Evolutionary conservation across 2,113 vertebrate genomes (phyloP), one percentile per base, ranked within the genome.

Genomic region (Chunga burmeisteri): DNA sequence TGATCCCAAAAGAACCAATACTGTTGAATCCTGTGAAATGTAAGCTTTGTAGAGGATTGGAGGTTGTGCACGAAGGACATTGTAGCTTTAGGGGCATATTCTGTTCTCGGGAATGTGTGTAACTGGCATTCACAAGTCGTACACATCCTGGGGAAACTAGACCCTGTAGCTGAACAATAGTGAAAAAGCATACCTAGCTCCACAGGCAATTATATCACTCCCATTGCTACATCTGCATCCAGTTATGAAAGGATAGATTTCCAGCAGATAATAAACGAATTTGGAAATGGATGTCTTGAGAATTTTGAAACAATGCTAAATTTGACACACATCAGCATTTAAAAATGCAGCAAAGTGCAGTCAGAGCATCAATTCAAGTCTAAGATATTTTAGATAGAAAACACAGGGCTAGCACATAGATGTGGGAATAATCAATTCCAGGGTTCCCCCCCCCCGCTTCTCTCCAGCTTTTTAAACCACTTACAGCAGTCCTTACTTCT

Each of bases 51-150:
- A 90, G 93, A 96, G 82, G 62, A 88, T 90, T 77, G 96, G 87
- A 95, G 71, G 70, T 67, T 95, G 94, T 49, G 81, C 89, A 87
- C 32, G 75, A 75, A 93, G 88, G 90, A 96, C 93, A 82, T 5
- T 80, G 87, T 96, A 94, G 92, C 93, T 95, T 87, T 93, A 88
- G 90, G 93, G 89, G 78, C 93, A 95, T 58, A 90, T 96, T 96
- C 93, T 94, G 53, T 94, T 88, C 86, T 95, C 13, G 2, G 82
- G 67, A 91, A 95, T 14, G 71, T 65, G 34, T 90, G 86, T 71
- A 97, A 94, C 84, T n/a, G 44, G 74, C 81, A 82, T 94, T 97
- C 89, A 89, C 88, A 81, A 83, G 82, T 81, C 94, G 90, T 25
- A 62, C 38, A 34, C 65, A 75, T 87, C 73, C 78, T 59, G 30